These are phyloP conservation scores for Brachypodius melanocephalos DNA, from an alignment of 2,113 vertebrate species.

Conservation along the genomic window DNA sequence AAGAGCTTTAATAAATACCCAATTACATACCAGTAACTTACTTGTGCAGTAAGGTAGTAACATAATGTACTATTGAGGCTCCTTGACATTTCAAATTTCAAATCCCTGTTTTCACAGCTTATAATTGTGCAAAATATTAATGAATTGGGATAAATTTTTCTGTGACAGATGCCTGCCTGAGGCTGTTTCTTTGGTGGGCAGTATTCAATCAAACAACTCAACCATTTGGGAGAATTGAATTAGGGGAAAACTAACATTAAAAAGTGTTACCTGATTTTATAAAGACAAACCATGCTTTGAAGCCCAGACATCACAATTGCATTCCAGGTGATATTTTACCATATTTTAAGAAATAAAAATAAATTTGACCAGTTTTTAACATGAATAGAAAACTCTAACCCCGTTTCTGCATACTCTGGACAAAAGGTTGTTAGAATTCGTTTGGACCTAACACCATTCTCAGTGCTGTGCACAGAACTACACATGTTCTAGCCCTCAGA, in stretches of 20 bases:
- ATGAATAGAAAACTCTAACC: neutral
- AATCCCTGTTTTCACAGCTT: neutral
- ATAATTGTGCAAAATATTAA: slow-evolving; percentile 30
- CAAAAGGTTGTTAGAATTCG: neutral
- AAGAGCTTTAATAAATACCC: neutral
- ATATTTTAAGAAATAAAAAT: neutral
- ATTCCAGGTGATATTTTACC: neutral
- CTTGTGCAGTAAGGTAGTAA: neutral
- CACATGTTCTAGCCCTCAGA: neutral
- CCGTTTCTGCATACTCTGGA: neutral
- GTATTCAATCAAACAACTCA: neutral
- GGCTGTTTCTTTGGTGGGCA: slow-evolving; percentile 3
- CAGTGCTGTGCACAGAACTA: neutral
- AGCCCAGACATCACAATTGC: neutral
- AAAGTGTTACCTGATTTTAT: neutral
- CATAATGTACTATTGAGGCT: neutral
- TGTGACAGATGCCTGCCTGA: slow-evolving; percentile 10
- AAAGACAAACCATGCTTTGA: neutral
- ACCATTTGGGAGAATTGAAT: neutral
- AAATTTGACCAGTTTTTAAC: neutral
- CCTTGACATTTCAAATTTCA: neutral
- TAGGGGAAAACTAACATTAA: neutral
- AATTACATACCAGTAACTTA: neutral
- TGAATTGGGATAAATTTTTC: neutral
- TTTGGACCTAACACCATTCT: neutral